Evolutionary conservation across 2,797 vertebrate species (phyloP), one percentile per base, ranked within the genome.

Genomic region (Pseudomugil tenellus): DNA sequence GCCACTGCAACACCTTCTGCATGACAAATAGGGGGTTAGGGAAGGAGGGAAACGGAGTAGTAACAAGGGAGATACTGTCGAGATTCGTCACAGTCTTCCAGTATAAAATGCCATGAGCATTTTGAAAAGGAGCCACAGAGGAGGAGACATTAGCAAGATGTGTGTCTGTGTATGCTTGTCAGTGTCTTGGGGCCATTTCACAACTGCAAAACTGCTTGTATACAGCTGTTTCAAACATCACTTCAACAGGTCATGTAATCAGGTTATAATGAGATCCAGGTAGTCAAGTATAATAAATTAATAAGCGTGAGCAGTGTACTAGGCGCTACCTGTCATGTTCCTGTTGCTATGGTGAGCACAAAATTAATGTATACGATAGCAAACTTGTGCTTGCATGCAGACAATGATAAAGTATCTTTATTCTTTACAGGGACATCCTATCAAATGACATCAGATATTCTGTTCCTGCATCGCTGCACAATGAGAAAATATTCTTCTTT

Each of bases 11-110:
- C 57, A 17, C 73, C 69, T 79, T 72, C 69, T 79, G 63, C 76
- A 67, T 84, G 75, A 80, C 58, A 81, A 70, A 64, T 63, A 59
- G 58, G 39, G 73, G 70, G 25, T 21, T 55, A 51, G 35, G 51
- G 62, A 59, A 25, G 48, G 65, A 51, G 43, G 51, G 52, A 51
- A 70, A 25, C 54, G 56, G 56, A 63, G 69, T 31, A 58, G 76
- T 76, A 80, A 76, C 84, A 74, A 84, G 81, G 72, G 79, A 81
- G 57, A 87, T 68, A 78, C 79, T 92, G 89, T 91, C 87, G 87
- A 74, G 67, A 81, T 85, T 79, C 29, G 63, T 91, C 83, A 84
- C 67, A 81, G 76, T 72, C 63, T 72, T 78, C 60, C 58, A 70
- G 58, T 80, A 83, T 68, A 70, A 86, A 87, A 85, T 77, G 76